These are phyloP conservation scores for Mya arenaria DNA, from an alignment of 1,140 invertebrate genomes.

Conservation along the genomic window DNA sequence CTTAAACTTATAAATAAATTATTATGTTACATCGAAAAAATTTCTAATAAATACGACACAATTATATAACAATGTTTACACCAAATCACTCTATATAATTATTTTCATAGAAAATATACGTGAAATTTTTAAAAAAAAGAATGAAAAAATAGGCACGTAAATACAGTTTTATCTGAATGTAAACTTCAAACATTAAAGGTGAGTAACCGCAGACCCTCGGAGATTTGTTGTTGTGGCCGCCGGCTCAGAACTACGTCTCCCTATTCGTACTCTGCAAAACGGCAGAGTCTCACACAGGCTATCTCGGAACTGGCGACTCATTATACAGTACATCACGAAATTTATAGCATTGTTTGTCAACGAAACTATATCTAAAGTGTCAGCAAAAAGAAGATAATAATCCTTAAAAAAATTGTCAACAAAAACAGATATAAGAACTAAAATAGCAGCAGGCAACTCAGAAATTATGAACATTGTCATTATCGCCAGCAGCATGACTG, in stretches of 20 bases:
- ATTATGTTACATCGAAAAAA: too few relatives aligned
- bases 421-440: constrained; percentile 72
- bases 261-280: background rate
- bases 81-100: too few relatives aligned
- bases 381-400: constrained; percentile 86
- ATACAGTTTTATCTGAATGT: too few relatives aligned
- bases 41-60: too few relatives aligned
- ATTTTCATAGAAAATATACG: too few relatives aligned
- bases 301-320: constrained; percentile 95
- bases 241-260: background rate
- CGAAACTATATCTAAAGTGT: constrained; percentile 94
- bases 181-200: too few relatives aligned
- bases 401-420: constrained; percentile 70
- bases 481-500: constrained; percentile 74
- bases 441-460: constrained; percentile 88
- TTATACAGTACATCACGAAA: constrained; percentile 95
- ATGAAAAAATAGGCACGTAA: too few relatives aligned
- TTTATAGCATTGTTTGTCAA: constrained; percentile 95
- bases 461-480: constrained; percentile 91
- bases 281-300: constrained; percentile 85
- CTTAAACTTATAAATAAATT: too few relatives aligned
- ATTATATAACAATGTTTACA: too few relatives aligned
- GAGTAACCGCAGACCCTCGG: background rate
- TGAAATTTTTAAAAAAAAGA: too few relatives aligned
- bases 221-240: background rate